A percentile compares a stretch with the other conserved stretches of the same genome.
phyloP scores from a whole-genome alignment of 2,113 vertebrate genomes.

The Aspiorhynchus laticeps region DNA sequence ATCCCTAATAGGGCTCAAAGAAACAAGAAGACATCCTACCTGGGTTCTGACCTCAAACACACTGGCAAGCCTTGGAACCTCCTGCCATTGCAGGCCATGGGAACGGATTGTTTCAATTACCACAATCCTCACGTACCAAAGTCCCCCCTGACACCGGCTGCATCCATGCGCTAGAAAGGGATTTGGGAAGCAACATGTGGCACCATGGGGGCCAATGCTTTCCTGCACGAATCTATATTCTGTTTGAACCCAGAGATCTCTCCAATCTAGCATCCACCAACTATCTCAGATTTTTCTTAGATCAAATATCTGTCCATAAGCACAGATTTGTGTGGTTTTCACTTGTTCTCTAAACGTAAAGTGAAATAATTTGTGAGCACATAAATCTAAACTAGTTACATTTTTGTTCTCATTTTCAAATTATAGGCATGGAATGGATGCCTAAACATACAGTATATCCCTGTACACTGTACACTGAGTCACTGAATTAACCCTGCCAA shows the following conservation, averaged over 20 bases:
- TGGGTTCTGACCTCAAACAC: conserved; percentile 73
- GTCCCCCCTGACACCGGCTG: conserved; percentile 67
- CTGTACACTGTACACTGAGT: background rate
- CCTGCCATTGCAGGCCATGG: conserved; percentile 63
- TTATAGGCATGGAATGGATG: conserved; percentile 52
- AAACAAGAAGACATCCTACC: conserved; percentile 69
- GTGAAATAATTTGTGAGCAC: conserved; percentile 74
- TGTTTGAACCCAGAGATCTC: conserved; percentile 67
- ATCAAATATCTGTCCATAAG: conserved; percentile 59
- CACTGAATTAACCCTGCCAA: background rate
- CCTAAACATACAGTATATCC: background rate
- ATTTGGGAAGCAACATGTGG: conserved; percentile 67
- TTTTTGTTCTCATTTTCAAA: conserved; percentile 65
- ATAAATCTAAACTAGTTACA: conserved; percentile 65
- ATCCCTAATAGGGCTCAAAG: conserved; percentile 60
- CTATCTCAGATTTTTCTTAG: conserved; percentile 64
- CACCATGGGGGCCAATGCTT: conserved; percentile 62
- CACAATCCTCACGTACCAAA: conserved; percentile 65
- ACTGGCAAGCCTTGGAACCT: conserved; percentile 54
- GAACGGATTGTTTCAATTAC: conserved; percentile 79
- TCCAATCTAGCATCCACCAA: conserved; percentile 65
- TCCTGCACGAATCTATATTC: conserved; percentile 73
- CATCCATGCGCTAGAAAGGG: conserved; percentile 69
- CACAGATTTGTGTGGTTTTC: conserved; percentile 70
- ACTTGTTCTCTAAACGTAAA: conserved; percentile 73